A percentile compares a stretch with the other conserved stretches of the same genome.
These are phyloP conservation scores for Cotesia glomerata DNA, from an alignment of 1,140 invertebrate genomes.

Conservation along the genomic window DNA sequence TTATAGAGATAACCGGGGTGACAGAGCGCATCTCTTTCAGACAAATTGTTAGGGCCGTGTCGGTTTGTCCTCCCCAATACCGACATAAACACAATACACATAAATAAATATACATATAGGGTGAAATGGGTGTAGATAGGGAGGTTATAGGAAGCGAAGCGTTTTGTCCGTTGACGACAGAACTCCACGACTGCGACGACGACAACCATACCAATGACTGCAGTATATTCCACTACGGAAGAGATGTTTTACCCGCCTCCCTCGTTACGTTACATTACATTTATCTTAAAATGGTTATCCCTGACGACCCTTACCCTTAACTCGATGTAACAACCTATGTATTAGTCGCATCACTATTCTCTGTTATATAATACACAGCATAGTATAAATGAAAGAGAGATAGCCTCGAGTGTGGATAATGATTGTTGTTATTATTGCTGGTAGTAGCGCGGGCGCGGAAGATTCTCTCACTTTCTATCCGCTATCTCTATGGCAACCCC, in stretches of 20 bases:
- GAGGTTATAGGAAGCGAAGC: too few relatives aligned
- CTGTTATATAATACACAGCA: too few relatives aligned
- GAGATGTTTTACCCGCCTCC: constrained; percentile 30
- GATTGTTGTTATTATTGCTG: neutral
- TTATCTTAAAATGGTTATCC: constrained; percentile 36
- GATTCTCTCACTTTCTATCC: neutral
- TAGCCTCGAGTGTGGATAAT: neutral
- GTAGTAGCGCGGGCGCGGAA: neutral
- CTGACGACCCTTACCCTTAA: neutral
- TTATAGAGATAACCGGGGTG: constrained; percentile 17
- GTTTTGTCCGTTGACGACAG: too few relatives aligned
- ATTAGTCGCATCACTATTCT: neutral
- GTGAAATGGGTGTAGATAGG: too few relatives aligned
- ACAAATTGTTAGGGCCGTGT: constrained; percentile 40
- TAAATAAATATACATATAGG: too few relatives aligned
- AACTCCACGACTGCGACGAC: too few relatives aligned
- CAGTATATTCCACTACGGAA: constrained; percentile 17
- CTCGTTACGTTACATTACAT: constrained; percentile 40
- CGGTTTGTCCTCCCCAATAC: constrained; percentile 27
- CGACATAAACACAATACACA: neutral
- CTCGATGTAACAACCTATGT: constrained; percentile 10
- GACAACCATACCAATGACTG: too few relatives aligned
- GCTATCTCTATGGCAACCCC: constrained; percentile 39
- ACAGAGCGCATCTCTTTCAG: constrained; percentile 39
- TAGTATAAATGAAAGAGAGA: neutral